Percentiles rank a stretch among this genome's conserved stretches.
Evolutionary conservation across 2,797 vertebrate genomes (phyloP).

Genomic region (Anguilla megastoma): DNA sequence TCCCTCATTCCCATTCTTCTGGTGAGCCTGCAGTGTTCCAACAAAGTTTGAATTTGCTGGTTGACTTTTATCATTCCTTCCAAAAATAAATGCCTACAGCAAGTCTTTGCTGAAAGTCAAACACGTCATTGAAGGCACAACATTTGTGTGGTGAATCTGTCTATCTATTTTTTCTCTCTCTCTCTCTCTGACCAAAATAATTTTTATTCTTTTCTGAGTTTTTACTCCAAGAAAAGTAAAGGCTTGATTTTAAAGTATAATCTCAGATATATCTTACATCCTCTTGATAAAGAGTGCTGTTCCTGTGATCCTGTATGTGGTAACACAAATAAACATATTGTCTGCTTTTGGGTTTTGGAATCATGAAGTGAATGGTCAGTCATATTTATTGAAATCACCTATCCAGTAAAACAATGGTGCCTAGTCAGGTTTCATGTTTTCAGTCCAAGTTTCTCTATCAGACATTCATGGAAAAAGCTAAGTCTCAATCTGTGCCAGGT

Average conservation of each 20-base stretch:
- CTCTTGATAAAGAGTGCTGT: too few species aligned
- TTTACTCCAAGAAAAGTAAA: too few species aligned
- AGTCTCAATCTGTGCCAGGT: neutral
- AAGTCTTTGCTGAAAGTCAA: slow-evolving; percentile 13
- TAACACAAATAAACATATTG: neutral
- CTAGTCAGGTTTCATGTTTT: neutral
- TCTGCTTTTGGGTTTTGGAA: neutral
- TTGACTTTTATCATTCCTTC: neutral
- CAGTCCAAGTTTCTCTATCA: too few species aligned
- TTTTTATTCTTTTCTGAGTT: neutral
- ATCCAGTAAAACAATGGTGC: neutral
- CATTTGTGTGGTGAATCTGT: neutral
- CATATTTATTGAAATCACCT: neutral
- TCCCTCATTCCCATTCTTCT: neutral
- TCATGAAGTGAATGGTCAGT: neutral
- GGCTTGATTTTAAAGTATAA: too few species aligned
- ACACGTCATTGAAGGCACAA: neutral
- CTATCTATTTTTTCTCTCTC: too few species aligned
- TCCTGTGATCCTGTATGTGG: neutral
- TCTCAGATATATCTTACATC: too few species aligned
- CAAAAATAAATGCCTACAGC: neutral
- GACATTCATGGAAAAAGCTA: neutral
- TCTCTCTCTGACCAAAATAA: too few species aligned
- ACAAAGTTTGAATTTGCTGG: neutral
- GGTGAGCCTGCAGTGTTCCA: neutral